A percentile compares a stretch with the other conserved stretches of the same genome.
Evolutionary conservation across 2,113 vertebrate genomes (phyloP).

Genomic region (Cygnus atratus): DNA sequence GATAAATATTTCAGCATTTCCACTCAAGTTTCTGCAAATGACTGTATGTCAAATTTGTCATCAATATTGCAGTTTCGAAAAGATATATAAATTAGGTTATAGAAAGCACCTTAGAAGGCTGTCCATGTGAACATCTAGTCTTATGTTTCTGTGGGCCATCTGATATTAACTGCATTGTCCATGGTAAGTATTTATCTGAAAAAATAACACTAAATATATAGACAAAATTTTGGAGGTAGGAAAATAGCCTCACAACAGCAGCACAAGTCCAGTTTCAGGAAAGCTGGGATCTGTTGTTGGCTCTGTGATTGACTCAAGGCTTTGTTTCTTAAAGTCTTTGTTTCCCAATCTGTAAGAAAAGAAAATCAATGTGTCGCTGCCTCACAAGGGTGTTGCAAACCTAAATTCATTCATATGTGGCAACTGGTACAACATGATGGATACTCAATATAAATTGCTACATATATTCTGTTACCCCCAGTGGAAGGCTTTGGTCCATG

Average conservation of each 20-base stretch:
- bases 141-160: background rate
- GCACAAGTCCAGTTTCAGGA: background rate
- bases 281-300: background rate
- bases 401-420: slow-evolving; percentile 27
- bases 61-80: background rate
- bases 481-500: slow-evolving; percentile 53
- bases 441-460: slow-evolving; percentile 62
- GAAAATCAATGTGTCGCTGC: slow-evolving; percentile 41
- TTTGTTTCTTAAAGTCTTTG: slow-evolving; percentile 45
- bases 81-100: background rate
- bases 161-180: background rate
- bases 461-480: slow-evolving; percentile 40
- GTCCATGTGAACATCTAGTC: background rate
- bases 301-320: background rate
- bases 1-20: slow-evolving; percentile 25
- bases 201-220: background rate
- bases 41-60: background rate
- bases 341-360: slow-evolving; percentile 36
- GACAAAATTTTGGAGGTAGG: background rate
- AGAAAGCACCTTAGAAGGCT: background rate
- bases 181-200: background rate
- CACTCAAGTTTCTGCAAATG: background rate
- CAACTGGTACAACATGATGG: slow-evolving; percentile 29
- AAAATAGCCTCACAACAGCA: background rate
- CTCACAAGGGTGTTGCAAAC: slow-evolving; percentile 26